These are phyloP conservation scores for Cranoglanis bouderius DNA, from an alignment of 2,113 vertebrate species.

Conservation along the genomic window DNA sequence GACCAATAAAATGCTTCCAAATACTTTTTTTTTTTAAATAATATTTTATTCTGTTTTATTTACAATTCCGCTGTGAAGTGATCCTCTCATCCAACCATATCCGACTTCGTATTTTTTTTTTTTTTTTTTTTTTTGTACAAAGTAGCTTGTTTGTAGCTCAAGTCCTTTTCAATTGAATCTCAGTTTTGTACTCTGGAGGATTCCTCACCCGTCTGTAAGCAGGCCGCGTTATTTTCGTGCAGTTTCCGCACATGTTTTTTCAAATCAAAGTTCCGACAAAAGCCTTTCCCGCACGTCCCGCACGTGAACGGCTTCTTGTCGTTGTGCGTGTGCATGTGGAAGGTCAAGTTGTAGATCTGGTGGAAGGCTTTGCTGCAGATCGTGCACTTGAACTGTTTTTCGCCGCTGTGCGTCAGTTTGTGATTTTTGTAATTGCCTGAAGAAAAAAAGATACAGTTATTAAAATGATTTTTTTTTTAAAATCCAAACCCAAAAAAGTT, in stretches of 20 bases:
- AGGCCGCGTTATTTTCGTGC: constrained; percentile 76
- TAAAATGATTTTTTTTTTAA: background rate
- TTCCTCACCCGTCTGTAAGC: constrained; percentile 74
- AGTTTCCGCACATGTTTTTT: constrained; percentile 91
- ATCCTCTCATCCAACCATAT: constrained; percentile 12
- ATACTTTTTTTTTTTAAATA: constrained; percentile 70
- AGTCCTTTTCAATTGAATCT: constrained; percentile 56
- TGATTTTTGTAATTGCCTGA: constrained; percentile 85
- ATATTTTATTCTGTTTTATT: constrained; percentile 69
- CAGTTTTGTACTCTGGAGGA: constrained; percentile 82
- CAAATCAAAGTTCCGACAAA: constrained; percentile 90
- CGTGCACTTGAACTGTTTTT: constrained; percentile 89
- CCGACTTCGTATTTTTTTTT: background rate
- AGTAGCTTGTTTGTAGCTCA: constrained; percentile 34
- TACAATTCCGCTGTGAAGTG: constrained; percentile 57
- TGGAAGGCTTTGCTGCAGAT: constrained; percentile 92
- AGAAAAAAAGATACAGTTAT: constrained; percentile 41
- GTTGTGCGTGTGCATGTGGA: constrained; percentile 93
- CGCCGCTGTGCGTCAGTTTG: constrained; percentile 89
- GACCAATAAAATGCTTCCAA: constrained; percentile 46
- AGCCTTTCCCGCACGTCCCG: constrained; percentile 87
- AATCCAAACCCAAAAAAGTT: constrained; percentile 39
- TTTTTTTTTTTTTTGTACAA: constrained; percentile 33
- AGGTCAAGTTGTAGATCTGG: constrained; percentile 89
- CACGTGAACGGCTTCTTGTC: constrained; percentile 92